These are phyloP conservation scores for Eristalinus aeneus DNA, from an alignment of 2,888 invertebrate genomes.

Conservation along the genomic window DNA sequence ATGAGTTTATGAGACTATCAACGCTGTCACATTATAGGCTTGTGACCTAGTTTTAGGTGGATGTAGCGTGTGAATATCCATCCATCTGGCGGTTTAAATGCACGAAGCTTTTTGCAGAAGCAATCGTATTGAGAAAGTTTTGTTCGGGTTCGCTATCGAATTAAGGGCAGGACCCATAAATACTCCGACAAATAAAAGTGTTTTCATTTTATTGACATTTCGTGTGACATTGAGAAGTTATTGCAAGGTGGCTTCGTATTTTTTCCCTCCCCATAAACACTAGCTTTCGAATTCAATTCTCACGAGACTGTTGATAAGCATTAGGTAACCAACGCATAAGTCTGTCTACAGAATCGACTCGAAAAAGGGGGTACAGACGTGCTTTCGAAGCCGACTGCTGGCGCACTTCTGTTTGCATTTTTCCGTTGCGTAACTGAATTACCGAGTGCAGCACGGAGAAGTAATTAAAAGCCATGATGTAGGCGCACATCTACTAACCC, in stretches of 20 bases:
- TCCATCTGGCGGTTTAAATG: background rate
- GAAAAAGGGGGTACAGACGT: background rate
- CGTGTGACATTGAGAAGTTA: background rate
- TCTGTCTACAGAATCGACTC: background rate
- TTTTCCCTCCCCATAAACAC: too few species aligned
- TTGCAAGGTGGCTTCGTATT: too few species aligned
- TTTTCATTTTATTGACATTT: background rate
- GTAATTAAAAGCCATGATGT: constrained; percentile 11
- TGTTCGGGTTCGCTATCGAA: background rate
- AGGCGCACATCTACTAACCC: background rate
- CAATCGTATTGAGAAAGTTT: too few species aligned
- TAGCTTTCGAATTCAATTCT: too few species aligned
- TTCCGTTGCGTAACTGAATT: background rate
- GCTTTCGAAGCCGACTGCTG: background rate
- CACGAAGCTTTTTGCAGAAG: background rate
- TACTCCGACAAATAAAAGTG: background rate
- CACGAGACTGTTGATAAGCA: background rate
- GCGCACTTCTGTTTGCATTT: background rate
- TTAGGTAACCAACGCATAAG: background rate
- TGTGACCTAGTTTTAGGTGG: background rate
- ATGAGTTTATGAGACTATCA: background rate
- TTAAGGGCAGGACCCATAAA: background rate
- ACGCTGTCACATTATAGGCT: background rate
- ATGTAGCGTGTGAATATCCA: background rate
- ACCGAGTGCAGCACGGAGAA: constrained; percentile 10